These are phyloP conservation scores for Coremacera marginata DNA, from an alignment of 2,888 invertebrate genomes.

Conservation along the genomic window DNA sequence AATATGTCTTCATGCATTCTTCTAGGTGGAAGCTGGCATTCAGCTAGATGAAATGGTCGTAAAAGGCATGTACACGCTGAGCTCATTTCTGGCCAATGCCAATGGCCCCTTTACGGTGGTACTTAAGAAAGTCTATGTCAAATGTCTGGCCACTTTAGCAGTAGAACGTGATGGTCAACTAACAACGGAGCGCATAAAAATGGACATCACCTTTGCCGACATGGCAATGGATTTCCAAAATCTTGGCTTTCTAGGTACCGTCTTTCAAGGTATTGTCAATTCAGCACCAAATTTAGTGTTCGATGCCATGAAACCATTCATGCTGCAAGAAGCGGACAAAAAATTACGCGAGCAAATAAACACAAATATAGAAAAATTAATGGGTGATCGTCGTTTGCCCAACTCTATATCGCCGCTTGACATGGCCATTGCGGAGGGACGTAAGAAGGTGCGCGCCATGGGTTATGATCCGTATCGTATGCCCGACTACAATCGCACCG, in stretches of 20 bases:
- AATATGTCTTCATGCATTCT: not conserved
- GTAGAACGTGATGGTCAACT: slow-evolving; percentile 82
- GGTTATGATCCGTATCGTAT: slow-evolving; percentile 82
- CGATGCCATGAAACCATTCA: slow-evolving; percentile 87
- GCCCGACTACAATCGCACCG: slow-evolving; percentile 79
- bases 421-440: slow-evolving; percentile 81
- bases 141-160: slow-evolving; percentile 78
- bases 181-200: slow-evolving; percentile 81
- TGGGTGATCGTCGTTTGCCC: slow-evolving; percentile 80
- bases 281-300: slow-evolving; percentile 86
- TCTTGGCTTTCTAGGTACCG: slow-evolving; percentile 79
- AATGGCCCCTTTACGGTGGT: slow-evolving; percentile 84
- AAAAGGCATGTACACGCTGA: slow-evolving; percentile 81
- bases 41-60: slow-evolving; percentile 79
- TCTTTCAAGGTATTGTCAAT: slow-evolving; percentile 82
- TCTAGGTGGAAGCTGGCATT: slow-evolving; percentile 79
- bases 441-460: slow-evolving; percentile 76
- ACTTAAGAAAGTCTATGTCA: slow-evolving; percentile 78
- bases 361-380: slow-evolving; percentile 77
- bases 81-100: slow-evolving; percentile 78
- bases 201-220: slow-evolving; percentile 82
- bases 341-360: slow-evolving; percentile 82
- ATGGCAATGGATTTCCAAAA: slow-evolving; percentile 87
- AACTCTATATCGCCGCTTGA: slow-evolving; percentile 90
- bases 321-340: slow-evolving; percentile 82